These are phyloP conservation scores for Lacerta bilineata DNA, from an alignment of 2,797 vertebrate species.

Conservation along the genomic window DNA sequence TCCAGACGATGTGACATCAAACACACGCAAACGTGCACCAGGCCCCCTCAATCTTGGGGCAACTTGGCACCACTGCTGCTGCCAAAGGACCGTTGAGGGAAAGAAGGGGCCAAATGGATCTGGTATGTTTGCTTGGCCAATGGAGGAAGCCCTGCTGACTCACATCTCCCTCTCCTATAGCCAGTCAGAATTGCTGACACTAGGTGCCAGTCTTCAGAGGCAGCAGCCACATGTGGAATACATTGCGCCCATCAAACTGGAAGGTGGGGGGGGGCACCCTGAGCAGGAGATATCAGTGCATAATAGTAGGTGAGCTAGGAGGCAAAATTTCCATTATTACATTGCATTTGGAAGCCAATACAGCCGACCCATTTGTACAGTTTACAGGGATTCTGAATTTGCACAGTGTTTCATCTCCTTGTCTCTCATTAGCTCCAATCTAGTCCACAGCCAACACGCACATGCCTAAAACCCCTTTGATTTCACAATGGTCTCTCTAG, in stretches of 20 bases:
- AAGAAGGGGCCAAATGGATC: neutral
- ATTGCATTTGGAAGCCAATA: neutral
- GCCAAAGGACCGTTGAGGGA: neutral
- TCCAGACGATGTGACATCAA: too few relatives aligned
- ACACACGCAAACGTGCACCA: too few relatives aligned
- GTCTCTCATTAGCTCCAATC: slow-evolving; percentile 10
- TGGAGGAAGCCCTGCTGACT: too few relatives aligned
- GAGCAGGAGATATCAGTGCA: neutral
- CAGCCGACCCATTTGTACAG: neutral
- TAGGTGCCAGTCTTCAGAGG: neutral
- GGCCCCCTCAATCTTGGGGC: too few relatives aligned
- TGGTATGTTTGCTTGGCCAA: too few relatives aligned
- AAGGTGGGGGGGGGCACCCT: neutral
- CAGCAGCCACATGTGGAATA: neutral
- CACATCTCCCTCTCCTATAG: neutral
- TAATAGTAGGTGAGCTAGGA: too few relatives aligned
- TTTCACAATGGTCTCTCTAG: neutral
- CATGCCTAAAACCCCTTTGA: neutral
- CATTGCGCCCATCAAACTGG: neutral
- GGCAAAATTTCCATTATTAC: neutral
- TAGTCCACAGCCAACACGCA: neutral
- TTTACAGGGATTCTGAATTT: neutral
- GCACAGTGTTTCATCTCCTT: neutral
- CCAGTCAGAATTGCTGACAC: neutral
- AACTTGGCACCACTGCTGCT: too few relatives aligned